phyloP scores from a whole-genome alignment of 2,113 vertebrate genomes.

The Albula goreensis region DNA sequence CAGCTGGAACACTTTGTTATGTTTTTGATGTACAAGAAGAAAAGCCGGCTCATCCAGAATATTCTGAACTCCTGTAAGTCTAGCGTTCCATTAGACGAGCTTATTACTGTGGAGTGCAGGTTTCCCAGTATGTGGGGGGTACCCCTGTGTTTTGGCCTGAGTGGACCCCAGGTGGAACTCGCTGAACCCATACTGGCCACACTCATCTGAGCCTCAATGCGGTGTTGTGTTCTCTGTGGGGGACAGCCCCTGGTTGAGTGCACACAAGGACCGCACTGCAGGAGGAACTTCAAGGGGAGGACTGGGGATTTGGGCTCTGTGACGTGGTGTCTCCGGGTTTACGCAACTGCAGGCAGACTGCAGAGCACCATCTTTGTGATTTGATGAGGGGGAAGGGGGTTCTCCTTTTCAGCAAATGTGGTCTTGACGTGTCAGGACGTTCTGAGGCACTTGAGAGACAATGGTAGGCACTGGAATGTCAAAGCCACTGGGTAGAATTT shows the following conservation, averaged over 20 bases:
- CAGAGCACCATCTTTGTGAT: neutral
- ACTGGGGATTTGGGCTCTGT: too few relatives aligned
- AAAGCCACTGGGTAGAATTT: slow-evolving; percentile 33
- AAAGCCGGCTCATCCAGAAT: too few relatives aligned
- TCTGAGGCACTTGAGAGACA: neutral
- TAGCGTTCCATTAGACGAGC: neutral
- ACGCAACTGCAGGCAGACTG: neutral
- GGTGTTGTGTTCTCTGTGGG: neutral
- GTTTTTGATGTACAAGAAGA: neutral
- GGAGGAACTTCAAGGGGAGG: neutral
- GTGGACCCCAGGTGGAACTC: too few relatives aligned
- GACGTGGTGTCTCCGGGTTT: neutral
- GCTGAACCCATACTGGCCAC: neutral
- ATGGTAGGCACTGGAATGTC: neutral
- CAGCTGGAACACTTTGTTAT: slow-evolving; percentile 12
- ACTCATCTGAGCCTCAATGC: neutral
- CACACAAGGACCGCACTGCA: neutral
- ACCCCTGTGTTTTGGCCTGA: neutral
- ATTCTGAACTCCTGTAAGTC: neutral
- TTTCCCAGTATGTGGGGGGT: neutral
- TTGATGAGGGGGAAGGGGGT: neutral
- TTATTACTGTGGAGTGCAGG: neutral
- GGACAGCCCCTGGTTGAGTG: too few relatives aligned
- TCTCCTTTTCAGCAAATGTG: neutral
- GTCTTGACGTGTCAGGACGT: neutral